Conservation (phyloP, 2,888 invertebrate species). For the Ceramica pisi region DNA sequence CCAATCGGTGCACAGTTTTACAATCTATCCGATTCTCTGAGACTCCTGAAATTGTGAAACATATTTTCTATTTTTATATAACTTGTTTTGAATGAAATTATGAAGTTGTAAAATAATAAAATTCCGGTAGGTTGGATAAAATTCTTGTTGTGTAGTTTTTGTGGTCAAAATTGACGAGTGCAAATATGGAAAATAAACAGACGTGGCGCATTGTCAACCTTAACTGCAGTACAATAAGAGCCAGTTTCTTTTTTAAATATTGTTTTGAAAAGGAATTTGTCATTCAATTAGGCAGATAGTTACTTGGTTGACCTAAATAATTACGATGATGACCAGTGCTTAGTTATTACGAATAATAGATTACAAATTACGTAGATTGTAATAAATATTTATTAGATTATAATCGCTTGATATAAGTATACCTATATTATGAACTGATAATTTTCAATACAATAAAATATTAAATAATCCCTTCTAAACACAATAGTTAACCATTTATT, state of each 20-base stretch:
- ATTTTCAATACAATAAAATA: too few relatives aligned
- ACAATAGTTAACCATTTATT: too few relatives aligned
- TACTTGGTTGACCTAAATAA: conserved; percentile 3
- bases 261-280: not conserved
- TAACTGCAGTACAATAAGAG: not conserved
- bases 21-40: not conserved
- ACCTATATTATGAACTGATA: too few relatives aligned
- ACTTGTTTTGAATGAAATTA: not conserved
- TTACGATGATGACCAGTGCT: conserved; percentile 8
- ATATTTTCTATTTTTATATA: not conserved
- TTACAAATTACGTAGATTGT: too few relatives aligned
- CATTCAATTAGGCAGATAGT: not conserved
- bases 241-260: not conserved
- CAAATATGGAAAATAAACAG: not conserved
- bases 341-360: not conserved
- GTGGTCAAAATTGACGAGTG: not conserved
- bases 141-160: not conserved
- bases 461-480: too few relatives aligned
- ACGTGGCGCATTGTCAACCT: not conserved
- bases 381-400: too few relatives aligned
- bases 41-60: not conserved
- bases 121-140: not conserved
- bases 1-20: not conserved
- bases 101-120: not conserved
- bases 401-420: too few relatives aligned